Evolutionary conservation across 2,797 vertebrate species (phyloP).

Genomic region (Takifugu ocellatus): DNA sequence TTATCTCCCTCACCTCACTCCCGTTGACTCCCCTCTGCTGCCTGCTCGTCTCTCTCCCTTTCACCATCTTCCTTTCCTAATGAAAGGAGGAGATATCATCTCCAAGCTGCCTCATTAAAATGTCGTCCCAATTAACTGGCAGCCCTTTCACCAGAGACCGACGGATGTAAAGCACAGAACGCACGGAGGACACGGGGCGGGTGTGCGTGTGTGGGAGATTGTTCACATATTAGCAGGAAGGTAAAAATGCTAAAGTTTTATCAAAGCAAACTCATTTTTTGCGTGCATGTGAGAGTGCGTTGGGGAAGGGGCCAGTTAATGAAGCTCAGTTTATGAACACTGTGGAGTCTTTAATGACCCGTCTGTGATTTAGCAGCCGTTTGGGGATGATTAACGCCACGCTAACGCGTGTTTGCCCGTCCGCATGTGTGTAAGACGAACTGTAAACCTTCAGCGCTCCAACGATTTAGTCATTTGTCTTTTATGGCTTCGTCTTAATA

Average conservation of each 20-base stretch:
- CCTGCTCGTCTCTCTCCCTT: conserved; percentile 14
- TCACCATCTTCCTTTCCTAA: conserved; percentile 33
- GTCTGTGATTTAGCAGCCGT: conserved; percentile 46
- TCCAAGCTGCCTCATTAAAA: conserved; percentile 59
- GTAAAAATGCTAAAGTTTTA: not conserved
- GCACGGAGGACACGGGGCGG: not conserved
- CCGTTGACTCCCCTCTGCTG: not conserved
- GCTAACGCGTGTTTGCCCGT: conserved; percentile 38
- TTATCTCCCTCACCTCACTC: conserved; percentile 11
- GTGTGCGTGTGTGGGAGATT: too few species aligned
- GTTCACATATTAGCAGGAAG: too few species aligned
- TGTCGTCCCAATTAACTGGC: conserved; percentile 55
- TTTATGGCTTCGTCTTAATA: conserved; percentile 40
- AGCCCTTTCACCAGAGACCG: conserved; percentile 32
- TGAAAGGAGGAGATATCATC: conserved; percentile 56
- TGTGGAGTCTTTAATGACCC: conserved; percentile 50
- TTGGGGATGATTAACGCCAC: conserved; percentile 50
- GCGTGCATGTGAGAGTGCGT: not conserved
- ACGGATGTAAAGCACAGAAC: conserved; percentile 13
- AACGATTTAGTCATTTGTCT: conserved; percentile 32
- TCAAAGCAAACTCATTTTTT: not conserved
- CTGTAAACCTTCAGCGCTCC: conserved; percentile 33
- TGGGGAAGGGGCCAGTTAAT: conserved; percentile 19
- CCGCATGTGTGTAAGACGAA: conserved; percentile 27
- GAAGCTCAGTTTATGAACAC: conserved; percentile 51